These are phyloP conservation scores for Trichogramma dendrolimi DNA, from an alignment of 2,888 invertebrate genomes.

Conservation along the genomic window DNA sequence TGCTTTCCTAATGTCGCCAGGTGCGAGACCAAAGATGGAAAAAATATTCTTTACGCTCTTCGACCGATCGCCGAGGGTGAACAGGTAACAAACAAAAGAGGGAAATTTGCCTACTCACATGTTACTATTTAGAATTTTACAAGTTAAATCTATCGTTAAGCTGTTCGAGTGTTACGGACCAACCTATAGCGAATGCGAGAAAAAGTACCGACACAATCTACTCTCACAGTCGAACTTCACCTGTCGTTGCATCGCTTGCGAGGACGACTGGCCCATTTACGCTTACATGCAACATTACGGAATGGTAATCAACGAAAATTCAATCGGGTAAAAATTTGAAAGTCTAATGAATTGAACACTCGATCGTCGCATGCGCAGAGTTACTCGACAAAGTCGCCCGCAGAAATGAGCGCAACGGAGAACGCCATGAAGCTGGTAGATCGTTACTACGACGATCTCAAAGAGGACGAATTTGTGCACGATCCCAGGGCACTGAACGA, in stretches of 20 bases:
- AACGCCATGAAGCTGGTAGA: neutral
- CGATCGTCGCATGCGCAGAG: neutral
- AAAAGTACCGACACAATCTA: neutral
- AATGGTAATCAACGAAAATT: conserved; percentile 4
- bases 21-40: conserved; percentile 14
- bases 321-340: neutral
- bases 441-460: neutral
- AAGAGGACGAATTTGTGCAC: neutral
- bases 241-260: conserved; percentile 21
- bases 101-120: neutral
- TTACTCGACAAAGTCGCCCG: neutral
- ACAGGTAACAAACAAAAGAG: conserved; percentile 9
- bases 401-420: neutral
- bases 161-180: conserved; percentile 21
- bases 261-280: conserved; percentile 19
- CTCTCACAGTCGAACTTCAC: conserved; percentile 3
- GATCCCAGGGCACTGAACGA: conserved; percentile 5
- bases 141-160: neutral
- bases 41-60: conserved; percentile 14
- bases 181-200: conserved; percentile 9
- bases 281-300: neutral
- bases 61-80: conserved; percentile 15
- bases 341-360: neutral
- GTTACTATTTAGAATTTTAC: neutral
- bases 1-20: conserved; percentile 20